Evolutionary conservation across 2,797 vertebrate species (phyloP).

Genomic region (Amazona finschi): DNA sequence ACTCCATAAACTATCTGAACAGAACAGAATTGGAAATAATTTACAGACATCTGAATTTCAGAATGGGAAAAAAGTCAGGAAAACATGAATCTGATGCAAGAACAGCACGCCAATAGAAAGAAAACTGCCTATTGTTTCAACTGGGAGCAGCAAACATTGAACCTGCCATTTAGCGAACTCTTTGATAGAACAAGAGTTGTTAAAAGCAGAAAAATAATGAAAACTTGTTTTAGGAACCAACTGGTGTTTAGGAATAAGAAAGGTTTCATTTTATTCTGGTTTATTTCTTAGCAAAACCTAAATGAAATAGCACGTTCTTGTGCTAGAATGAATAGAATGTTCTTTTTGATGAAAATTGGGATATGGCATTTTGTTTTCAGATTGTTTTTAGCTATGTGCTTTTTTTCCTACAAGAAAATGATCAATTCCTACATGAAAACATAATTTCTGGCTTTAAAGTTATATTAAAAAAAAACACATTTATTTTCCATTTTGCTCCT

Average conservation of each 20-base stretch:
- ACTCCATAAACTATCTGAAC: background rate
- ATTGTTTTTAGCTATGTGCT: background rate
- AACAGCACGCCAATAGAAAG: background rate
- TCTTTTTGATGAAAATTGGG: background rate
- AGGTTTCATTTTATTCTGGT: background rate
- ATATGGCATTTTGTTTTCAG: background rate
- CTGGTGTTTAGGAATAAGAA: background rate
- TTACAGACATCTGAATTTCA: background rate
- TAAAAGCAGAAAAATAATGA: conserved; percentile 31
- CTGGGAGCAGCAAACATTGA: background rate
- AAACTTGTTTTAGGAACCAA: background rate
- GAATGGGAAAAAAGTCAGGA: background rate
- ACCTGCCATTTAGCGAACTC: background rate
- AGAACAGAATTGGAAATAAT: background rate
- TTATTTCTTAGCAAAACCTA: conserved; percentile 9
- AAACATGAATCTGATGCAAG: background rate
- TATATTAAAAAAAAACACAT: background rate
- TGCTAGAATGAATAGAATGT: background rate
- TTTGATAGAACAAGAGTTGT: background rate
- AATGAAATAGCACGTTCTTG: background rate
- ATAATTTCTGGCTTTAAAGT: background rate
- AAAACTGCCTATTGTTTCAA: background rate
- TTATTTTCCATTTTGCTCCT: background rate
- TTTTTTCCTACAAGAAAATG: background rate
- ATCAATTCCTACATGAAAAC: background rate